Percentiles rank a stretch among this genome's conserved stretches.
These are phyloP conservation scores for Platysternon megacephalum DNA, from an alignment of 2,113 vertebrate species.

Conservation along the genomic window DNA sequence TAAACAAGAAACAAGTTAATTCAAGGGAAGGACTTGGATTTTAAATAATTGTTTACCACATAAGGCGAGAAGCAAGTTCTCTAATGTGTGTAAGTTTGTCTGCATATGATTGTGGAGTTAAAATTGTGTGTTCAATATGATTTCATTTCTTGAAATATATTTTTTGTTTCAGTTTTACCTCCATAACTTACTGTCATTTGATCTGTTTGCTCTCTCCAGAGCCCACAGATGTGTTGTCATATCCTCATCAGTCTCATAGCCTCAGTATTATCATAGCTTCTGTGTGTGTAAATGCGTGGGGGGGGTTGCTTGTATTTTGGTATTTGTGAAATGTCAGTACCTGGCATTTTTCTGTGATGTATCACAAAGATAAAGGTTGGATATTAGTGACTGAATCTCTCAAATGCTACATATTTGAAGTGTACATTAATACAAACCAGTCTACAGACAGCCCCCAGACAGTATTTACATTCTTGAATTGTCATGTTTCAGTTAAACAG, in stretches of 20 bases:
- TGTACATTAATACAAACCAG: background rate
- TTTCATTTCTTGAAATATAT: background rate
- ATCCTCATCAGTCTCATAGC: background rate
- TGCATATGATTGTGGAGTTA: background rate
- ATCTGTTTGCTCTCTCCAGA: background rate
- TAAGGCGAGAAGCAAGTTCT: background rate
- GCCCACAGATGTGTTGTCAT: rapidly evolving
- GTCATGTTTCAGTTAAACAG: background rate
- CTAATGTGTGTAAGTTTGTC: background rate
- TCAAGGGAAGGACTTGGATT: background rate
- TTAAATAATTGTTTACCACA: background rate
- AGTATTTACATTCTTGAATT: background rate
- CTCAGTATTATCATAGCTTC: background rate
- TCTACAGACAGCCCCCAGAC: background rate
- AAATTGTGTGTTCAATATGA: background rate
- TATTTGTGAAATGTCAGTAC: background rate
- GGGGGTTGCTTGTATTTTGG: background rate
- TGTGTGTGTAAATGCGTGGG: background rate
- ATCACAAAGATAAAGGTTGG: background rate
- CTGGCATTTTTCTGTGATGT: background rate
- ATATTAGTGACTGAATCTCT: background rate
- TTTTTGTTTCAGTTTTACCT: background rate
- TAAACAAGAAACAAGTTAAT: background rate
- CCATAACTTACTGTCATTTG: background rate
- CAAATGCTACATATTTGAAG: background rate